These are phyloP conservation scores for Podilymbus podiceps DNA, from an alignment of 2,113 vertebrate species.

Conservation along the genomic window DNA sequence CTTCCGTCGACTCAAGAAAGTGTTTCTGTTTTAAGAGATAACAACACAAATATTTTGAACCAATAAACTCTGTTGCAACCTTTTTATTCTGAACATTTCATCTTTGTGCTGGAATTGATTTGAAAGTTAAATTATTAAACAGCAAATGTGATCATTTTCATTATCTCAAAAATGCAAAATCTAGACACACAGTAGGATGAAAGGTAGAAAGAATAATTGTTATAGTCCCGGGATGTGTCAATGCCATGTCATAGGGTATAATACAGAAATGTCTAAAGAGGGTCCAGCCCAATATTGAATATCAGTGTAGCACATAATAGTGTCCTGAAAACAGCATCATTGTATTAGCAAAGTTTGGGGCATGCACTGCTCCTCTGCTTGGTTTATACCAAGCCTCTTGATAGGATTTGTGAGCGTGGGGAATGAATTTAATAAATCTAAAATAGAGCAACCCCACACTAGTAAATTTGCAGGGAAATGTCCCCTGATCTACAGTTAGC, in stretches of 20 bases:
- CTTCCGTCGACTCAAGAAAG: not conserved
- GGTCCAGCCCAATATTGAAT: not conserved
- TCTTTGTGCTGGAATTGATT: not conserved
- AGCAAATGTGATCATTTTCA: not conserved
- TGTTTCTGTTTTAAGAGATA: not conserved
- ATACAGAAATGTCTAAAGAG: not conserved
- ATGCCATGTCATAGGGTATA: not conserved
- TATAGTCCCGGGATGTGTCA: not conserved
- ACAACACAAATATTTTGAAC: not conserved
- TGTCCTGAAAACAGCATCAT: not conserved
- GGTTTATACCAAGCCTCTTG: not conserved
- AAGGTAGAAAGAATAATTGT: not conserved
- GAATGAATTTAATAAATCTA: not conserved
- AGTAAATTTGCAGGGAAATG: not conserved
- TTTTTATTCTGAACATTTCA: not conserved
- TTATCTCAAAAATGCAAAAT: not conserved
- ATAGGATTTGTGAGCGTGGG: not conserved
- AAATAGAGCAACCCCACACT: not conserved
- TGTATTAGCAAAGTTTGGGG: not conserved
- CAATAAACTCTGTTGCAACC: not conserved
- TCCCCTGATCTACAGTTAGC: not conserved
- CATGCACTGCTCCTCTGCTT: accelerated
- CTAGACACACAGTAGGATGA: not conserved
- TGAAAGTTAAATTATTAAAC: not conserved
- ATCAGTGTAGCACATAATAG: not conserved